Conservation (phyloP, 2,113 vertebrate species). For the Gobio gobio region DNA sequence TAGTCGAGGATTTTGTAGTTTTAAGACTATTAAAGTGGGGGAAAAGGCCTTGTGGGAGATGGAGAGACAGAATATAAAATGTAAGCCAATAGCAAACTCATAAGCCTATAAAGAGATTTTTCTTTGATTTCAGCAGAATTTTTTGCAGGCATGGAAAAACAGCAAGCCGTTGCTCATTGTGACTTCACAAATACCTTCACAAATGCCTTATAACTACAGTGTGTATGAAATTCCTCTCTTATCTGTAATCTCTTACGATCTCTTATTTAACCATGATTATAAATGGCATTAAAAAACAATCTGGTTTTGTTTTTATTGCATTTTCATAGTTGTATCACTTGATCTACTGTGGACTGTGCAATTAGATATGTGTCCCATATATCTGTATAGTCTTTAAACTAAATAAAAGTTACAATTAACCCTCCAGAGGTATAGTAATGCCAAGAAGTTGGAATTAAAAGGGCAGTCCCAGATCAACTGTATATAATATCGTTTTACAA, state of each 20-base stretch:
- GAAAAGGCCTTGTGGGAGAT: conserved; percentile 32
- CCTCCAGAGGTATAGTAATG: neutral
- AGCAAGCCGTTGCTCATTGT: neutral
- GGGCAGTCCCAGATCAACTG: no score
- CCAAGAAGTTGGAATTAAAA: neutral
- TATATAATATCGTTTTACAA: neutral
- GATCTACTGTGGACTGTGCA: neutral
- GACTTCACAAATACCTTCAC: neutral
- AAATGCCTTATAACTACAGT: neutral
- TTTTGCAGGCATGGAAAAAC: conserved; percentile 43
- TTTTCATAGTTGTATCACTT: neutral
- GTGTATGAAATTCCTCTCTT: neutral
- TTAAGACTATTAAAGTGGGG: conserved; percentile 68
- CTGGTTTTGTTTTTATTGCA: neutral
- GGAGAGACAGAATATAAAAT: conserved; percentile 45
- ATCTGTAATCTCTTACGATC: neutral
- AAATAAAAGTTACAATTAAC: neutral
- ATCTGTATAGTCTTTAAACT: neutral
- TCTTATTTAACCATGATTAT: conserved; percentile 5
- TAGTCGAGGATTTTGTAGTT: conserved; percentile 76
- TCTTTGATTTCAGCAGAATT: conserved; percentile 56
- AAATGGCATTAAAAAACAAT: neutral
- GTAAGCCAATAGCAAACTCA: conserved; percentile 53
- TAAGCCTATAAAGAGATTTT: conserved; percentile 71
- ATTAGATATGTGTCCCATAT: neutral